Evolutionary conservation across 2,797 vertebrate genomes (phyloP).

Genomic region (Anguilla megastoma): DNA sequence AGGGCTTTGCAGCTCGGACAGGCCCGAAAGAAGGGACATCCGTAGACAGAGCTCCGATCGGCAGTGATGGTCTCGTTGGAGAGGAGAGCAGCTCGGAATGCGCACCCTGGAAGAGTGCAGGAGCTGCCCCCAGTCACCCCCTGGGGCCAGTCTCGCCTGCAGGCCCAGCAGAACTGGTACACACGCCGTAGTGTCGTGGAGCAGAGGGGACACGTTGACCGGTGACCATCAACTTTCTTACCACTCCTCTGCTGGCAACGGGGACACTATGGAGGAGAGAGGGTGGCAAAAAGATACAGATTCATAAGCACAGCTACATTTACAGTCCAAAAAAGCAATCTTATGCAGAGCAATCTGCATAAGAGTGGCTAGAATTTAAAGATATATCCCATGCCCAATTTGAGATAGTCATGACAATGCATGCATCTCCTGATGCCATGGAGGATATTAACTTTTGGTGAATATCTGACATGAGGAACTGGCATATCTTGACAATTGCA

Average conservation of each 20-base stretch:
- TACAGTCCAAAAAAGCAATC: neutral
- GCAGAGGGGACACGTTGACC: constrained; percentile 4
- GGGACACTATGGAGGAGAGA: constrained; percentile 19
- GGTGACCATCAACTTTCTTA: neutral
- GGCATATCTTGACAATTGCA: too few species aligned
- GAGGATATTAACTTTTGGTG: too few species aligned
- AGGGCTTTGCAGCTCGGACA: constrained; percentile 29
- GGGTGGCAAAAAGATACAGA: neutral
- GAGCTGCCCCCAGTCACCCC: neutral
- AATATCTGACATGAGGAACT: too few species aligned
- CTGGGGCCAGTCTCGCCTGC: constrained; percentile 25
- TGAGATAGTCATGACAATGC: too few species aligned
- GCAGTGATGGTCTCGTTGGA: constrained; percentile 12
- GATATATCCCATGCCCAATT: too few species aligned
- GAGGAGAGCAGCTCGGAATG: constrained; percentile 30
- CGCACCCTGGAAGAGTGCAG: constrained; percentile 27
- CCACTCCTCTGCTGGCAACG: neutral
- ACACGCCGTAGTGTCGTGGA: neutral
- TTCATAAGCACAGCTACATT: neutral
- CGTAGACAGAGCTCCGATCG: neutral
- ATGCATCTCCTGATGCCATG: too few species aligned
- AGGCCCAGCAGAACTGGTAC: constrained; percentile 32
- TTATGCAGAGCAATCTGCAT: too few species aligned
- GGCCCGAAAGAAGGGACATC: constrained; percentile 33
- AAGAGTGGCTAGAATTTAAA: too few species aligned